Evolutionary conservation across 2,888 invertebrate species (phyloP).

Genomic region (Andrena hattorfiana): DNA sequence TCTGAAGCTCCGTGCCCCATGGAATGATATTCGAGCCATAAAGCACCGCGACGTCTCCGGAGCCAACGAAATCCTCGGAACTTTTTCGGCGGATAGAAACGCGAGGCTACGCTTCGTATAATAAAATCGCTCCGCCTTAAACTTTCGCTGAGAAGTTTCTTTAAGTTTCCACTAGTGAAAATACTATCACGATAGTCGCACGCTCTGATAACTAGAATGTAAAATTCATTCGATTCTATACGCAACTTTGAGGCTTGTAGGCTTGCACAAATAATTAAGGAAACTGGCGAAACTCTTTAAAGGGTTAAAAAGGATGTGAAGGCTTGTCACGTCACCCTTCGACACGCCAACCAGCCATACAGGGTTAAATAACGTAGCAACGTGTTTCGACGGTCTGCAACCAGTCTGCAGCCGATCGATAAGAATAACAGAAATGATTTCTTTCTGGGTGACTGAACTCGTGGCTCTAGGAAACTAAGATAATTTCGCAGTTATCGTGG

Average conservation of each 20-base stretch:
- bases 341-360: background rate
- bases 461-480: background rate
- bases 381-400: slow-evolving; percentile 45
- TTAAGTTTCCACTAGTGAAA: background rate
- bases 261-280: background rate
- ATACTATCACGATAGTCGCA: no score
- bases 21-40: background rate
- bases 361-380: slow-evolving; percentile 55
- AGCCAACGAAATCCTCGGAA: background rate
- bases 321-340: background rate
- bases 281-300: no score
- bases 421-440: slow-evolving; percentile 28
- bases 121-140: background rate
- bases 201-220: no score
- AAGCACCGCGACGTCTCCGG: background rate
- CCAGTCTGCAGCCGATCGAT: slow-evolving; percentile 40
- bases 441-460: background rate
- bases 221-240: no score
- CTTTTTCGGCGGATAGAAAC: background rate
- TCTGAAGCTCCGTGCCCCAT: background rate
- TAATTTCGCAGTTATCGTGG: background rate
- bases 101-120: background rate
- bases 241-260: background rate
- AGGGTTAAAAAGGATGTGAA: background rate
- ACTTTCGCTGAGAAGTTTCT: background rate